Evolutionary conservation across 2,113 vertebrate species (phyloP), one percentile per base, ranked within the genome.

Genomic region (Halichoerus grypus): DNA sequence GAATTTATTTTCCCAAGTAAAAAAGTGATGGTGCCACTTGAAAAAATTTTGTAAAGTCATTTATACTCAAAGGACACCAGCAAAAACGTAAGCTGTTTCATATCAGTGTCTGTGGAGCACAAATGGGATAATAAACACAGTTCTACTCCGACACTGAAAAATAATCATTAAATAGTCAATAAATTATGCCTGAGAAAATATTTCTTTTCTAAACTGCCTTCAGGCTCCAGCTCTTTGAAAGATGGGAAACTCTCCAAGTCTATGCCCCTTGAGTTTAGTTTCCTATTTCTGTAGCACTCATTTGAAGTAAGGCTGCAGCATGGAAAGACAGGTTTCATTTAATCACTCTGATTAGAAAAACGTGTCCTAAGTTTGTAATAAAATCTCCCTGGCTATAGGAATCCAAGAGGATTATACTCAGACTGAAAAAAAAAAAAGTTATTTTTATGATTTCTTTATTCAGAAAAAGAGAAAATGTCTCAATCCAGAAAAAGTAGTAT

Each of bases 381-480:
- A 94, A 96, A 86, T 95, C 88, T 91, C 53, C 55, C 86, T 88
- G 77, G 51, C 88, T 93, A 83, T 8, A 93, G 46, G 46, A 80
- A 89, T 88, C 92, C 67, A 93, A 85, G 39, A 39, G 79, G 77
- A 94, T 80, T 81, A 82, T 85, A 89, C 55, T 36, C 80, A 93
- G 71, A 46, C 49, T 71, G 33, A 28, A 26, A 33, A 61, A 55
- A 69, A 76, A 28, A 53, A 39, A 79, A 72, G 36, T n/a, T 94
- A 77, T 88, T 94, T 96, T 97, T 88, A 83, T 96, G 39, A 93
- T 63, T 97, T 95, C 49, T 74, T 87, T 94, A 95, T 53, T 98
- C 55, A 88, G 13, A 95, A 83, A 95, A 57, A 89, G 15, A 85
- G 55, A 96, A 82, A 96, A 77, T 39, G 31, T 59, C 77, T 92